Evolutionary conservation across 2,888 invertebrate species (phyloP), one percentile per base, ranked within the genome.

Genomic region (Chrysolina americana): DNA sequence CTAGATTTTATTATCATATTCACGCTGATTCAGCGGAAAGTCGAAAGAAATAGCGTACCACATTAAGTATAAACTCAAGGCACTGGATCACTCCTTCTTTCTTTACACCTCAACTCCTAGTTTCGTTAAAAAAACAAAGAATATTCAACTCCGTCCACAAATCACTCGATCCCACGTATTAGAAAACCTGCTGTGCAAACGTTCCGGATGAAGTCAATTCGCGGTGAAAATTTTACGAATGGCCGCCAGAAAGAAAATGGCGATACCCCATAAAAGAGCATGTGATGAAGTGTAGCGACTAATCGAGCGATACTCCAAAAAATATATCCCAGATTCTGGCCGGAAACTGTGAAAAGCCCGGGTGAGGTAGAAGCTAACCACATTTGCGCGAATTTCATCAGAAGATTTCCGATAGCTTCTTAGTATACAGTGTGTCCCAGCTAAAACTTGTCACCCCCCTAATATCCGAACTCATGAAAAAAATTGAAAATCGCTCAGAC

Each of bases 261-360:
- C 53, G 53, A 53, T 53, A 53, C 53, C 53, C 11, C 11, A 21
- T 53, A 53, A 53, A 53, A 53, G 53, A 53, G 21, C 53, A 53
- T 53, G 53, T 53, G 53, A 53, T 53, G 53, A 53, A 53, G 53
- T 53, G 53, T 53, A 53, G 53, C 53, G 53, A 53, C 53, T 53
- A 53, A 53, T 53, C 53, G 53, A 53, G 53, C 53, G 53, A 53
- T 53, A 53, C 53, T 53, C 53, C 53, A 21, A 53, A 53, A 53
- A 53, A 53, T 53, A 53, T 53, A 53, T 17, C 53, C 53, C 19
- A 21, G 53, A 21, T 53, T 53, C 21, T 53, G 21, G 53, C 53
- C 53, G 53, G 53, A 53, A 53, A 53, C 53, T 53, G 53, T 53
- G 19, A 53, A 53, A 53, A 19, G 19, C 53, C 53, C 53, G 53